These are phyloP conservation scores for Scaptomyza hsui DNA, from an alignment of 1,140 invertebrate species.

Conservation along the genomic window DNA sequence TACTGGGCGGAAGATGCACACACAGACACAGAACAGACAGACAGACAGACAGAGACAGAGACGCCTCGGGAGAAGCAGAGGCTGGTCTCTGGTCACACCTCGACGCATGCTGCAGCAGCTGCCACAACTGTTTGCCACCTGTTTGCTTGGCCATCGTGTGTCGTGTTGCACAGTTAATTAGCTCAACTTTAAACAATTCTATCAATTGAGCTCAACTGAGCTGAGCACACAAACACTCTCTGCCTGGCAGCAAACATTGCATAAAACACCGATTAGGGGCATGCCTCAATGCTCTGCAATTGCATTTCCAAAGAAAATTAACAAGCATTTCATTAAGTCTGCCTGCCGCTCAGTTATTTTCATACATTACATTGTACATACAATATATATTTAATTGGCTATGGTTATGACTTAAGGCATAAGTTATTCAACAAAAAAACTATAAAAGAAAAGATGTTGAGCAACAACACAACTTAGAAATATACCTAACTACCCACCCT, in stretches of 20 bases:
- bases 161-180: slow-evolving; percentile 49
- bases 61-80: slow-evolving; percentile 20
- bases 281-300: slow-evolving; percentile 67
- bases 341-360: neutral
- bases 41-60: neutral
- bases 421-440: neutral
- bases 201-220: slow-evolving; percentile 67
- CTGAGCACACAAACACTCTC: slow-evolving; percentile 35
- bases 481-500: no score
- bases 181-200: slow-evolving; percentile 65
- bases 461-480: no score
- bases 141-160: slow-evolving; percentile 32
- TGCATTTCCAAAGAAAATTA: slow-evolving; percentile 32
- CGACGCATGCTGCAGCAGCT: slow-evolving; percentile 45
- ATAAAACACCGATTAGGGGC: slow-evolving; percentile 67
- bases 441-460: no score
- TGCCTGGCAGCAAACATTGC: slow-evolving; percentile 4
- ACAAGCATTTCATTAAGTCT: slow-evolving; percentile 1
- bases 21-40: no score
- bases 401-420: neutral
- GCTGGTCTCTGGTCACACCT: slow-evolving; percentile 65
- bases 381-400: slow-evolving; percentile 2
- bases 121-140: slow-evolving; percentile 40
- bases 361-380: slow-evolving; percentile 4
- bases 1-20: slow-evolving; percentile 19